These are phyloP conservation scores for Zootermopsis nevadensis DNA, from an alignment of 2,888 invertebrate genomes.

Conservation along the genomic window DNA sequence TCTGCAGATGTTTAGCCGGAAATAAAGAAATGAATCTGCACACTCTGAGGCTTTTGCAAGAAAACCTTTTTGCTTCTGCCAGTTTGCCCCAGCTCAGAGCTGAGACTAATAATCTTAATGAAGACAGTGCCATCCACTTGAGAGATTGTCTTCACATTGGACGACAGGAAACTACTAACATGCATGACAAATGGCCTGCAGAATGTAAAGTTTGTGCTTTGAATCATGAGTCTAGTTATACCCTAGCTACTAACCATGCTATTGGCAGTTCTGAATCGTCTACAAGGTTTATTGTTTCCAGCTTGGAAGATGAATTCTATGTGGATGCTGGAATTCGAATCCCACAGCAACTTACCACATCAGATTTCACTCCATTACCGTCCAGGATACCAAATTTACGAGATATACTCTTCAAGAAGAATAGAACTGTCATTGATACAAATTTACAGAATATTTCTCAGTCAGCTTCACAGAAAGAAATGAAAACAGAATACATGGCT, in stretches of 20 bases:
- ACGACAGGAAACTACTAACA: constrained; percentile 7
- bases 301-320: constrained; percentile 47
- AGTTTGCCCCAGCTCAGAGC: background rate
- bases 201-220: constrained; percentile 24
- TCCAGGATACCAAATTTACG: constrained; percentile 44
- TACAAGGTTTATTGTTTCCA: constrained; percentile 45
- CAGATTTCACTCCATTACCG: constrained; percentile 31
- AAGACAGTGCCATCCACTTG: background rate
- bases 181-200: constrained; percentile 16
- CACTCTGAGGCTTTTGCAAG: background rate
- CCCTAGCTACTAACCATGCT: background rate
- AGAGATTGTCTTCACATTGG: background rate
- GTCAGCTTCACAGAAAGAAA: background rate
- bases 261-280: background rate
- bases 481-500: background rate
- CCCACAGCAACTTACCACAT: constrained; percentile 35
- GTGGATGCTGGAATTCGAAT: constrained; percentile 49
- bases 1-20: constrained; percentile 2
- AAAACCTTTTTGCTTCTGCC: background rate
- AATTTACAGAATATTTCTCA: background rate
- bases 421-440: background rate
- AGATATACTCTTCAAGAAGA: constrained; percentile 36
- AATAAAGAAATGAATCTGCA: constrained; percentile 12
- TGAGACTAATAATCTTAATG: background rate
- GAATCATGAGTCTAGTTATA: background rate